These are phyloP conservation scores for Battus philenor DNA, from an alignment of 1,140 invertebrate species.

Conservation along the genomic window DNA sequence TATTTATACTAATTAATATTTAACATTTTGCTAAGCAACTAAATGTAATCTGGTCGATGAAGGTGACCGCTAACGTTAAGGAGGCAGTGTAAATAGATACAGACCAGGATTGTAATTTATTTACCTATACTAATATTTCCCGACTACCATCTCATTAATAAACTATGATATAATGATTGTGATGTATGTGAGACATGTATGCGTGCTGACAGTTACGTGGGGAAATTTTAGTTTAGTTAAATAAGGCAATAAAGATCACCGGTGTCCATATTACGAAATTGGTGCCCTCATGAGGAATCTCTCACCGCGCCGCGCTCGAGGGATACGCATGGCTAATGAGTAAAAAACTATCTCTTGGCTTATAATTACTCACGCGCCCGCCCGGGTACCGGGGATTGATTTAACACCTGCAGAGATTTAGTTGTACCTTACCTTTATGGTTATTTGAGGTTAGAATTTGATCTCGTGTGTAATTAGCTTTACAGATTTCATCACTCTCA, in stretches of 20 bases:
- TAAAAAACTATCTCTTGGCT: neutral
- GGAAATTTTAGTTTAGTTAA: neutral
- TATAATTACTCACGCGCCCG: slow-evolving; percentile 7
- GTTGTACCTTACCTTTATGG: slow-evolving; percentile 3
- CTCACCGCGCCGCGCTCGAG: slow-evolving; percentile 5
- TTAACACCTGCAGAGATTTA: slow-evolving; percentile 10
- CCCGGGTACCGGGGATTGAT: slow-evolving; percentile 3
- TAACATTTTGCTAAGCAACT: no score
- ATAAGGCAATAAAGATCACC: slow-evolving; percentile 9
- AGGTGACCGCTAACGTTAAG: no score
- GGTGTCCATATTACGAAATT: slow-evolving; percentile 4
- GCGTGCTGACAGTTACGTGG: no score
- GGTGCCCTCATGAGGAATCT: slow-evolving; percentile 11
- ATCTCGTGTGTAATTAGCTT: neutral
- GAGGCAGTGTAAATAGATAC: no score
- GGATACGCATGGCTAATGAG: slow-evolving; percentile 5
- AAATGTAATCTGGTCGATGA: no score
- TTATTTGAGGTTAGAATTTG: slow-evolving; percentile 6
- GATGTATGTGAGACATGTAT: no score
- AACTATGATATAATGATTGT: no score
- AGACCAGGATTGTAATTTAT: no score
- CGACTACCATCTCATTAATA: no score
- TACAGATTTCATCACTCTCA: neutral
- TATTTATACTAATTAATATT: no score
- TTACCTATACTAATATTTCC: no score